These are phyloP conservation scores for Phenganax stokvisi DNA, from an alignment of 92 coral and sea anemone species.

Conservation along the genomic window DNA sequence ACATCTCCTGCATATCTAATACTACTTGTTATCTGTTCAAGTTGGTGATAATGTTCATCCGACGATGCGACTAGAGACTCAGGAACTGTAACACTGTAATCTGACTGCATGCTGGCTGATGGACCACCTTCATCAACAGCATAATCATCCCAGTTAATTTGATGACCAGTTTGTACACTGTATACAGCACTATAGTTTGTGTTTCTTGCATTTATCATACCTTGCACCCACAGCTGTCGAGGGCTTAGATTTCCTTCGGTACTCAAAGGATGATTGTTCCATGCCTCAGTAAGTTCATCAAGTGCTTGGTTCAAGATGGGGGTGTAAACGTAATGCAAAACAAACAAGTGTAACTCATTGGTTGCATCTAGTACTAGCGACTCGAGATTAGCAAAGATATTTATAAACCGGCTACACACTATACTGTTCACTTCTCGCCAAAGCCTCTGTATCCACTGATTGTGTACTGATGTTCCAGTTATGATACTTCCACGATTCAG, in stretches of 20 bases:
- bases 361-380: conserved; percentile 23
- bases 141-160: no score
- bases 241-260: conserved; percentile 54
- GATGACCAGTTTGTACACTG: not conserved
- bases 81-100: no score
- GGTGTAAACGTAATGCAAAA: conserved; percentile 45
- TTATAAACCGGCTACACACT: conserved; percentile 44
- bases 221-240: conserved; percentile 50
- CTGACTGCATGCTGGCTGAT: no score
- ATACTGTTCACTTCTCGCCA: conserved; percentile 61
- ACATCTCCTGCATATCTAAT: no score
- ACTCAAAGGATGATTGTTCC: conserved; percentile 56
- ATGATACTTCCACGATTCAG: conserved; percentile 58
- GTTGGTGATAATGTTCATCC: no score
- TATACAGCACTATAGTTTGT: conserved; percentile 29
- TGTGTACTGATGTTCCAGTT: conserved; percentile 57
- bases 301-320: conserved; percentile 48
- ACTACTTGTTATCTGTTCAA: no score
- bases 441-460: conserved; percentile 53
- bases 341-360: conserved; percentile 48
- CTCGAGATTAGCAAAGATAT: conserved; percentile 55
- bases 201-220: conserved; percentile 20
- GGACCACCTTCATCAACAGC: no score
- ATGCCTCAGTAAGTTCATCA: conserved; percentile 35
- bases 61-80: no score